Conservation (phyloP, 1,140 invertebrate species). For the Dryas iulia region DNA sequence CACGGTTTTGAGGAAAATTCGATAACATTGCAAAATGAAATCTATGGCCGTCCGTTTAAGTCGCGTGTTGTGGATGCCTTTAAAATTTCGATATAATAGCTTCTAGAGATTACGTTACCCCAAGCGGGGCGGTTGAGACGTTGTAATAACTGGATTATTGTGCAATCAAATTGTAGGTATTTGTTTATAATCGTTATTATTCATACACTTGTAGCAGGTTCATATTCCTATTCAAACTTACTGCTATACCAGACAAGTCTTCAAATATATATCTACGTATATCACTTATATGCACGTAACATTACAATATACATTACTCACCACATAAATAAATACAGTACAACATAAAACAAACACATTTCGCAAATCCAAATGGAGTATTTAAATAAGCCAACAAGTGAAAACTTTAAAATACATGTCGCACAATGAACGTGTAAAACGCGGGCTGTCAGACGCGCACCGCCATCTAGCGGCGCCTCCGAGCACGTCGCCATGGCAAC, state of each 20-base stretch:
- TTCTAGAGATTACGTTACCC: slow-evolving; percentile 73
- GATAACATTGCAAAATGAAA: slow-evolving; percentile 48
- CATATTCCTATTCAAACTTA: not conserved
- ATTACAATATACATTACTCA: not conserved
- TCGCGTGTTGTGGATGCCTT: slow-evolving; percentile 54
- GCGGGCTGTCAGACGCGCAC: slow-evolving; percentile 20
- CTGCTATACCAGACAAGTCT: not conserved
- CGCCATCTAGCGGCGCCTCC: slow-evolving; percentile 57
- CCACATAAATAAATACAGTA: not conserved
- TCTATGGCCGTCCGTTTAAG: slow-evolving; percentile 47
- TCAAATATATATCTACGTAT: too few relatives aligned
- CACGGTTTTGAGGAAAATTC: slow-evolving; percentile 45
- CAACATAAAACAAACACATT: not conserved
- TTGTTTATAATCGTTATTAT: not conserved
- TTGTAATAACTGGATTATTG: slow-evolving; percentile 65
- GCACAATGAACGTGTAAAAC: not conserved
- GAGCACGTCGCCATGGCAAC: slow-evolving; percentile 58
- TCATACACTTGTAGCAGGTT: not conserved
- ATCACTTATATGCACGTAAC: not conserved
- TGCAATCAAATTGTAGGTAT: slow-evolving; percentile 48
- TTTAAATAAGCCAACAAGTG: not conserved
- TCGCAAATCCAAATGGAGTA: not conserved
- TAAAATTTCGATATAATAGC: slow-evolving; percentile 71
- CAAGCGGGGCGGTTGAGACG: slow-evolving; percentile 52
- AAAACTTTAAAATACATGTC: not conserved